Evolutionary conservation across 2,113 vertebrate genomes (phyloP), one percentile per base, ranked within the genome.

Genomic region (Isichthys henryi): DNA sequence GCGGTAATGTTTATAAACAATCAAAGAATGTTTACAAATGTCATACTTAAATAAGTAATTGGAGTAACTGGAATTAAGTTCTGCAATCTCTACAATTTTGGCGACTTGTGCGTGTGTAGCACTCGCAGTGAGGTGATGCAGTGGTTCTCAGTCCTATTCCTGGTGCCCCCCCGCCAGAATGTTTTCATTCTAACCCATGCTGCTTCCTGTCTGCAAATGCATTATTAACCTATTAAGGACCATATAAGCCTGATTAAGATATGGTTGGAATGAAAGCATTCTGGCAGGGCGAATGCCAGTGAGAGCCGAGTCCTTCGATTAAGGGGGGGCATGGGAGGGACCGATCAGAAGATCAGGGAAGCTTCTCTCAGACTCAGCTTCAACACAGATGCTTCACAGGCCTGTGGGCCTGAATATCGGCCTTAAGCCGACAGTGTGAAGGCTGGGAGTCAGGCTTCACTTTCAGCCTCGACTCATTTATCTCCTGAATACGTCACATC

Each of bases 331-430:
- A 90, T 13, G 0, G 8, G 46, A 0, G 94, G 96, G 23, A 93
- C 70, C 0, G 95, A 96, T 58, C 91, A 96, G n/a, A 91, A 92
- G 0, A n/a, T 98, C 92, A 96, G 94, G 88, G 95, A 97, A 85
- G 96, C 94, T 45, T 97, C 98, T 89, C 93, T 93, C 88, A 95
- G 95, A 90, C 97, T 99, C 90, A 96, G 97, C 90, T 99, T 97
- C 95, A 96, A 94, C 7, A 96, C 96, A 5, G 91, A 91, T 2
- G 2, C 58, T 9, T 86, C 70, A 45, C 15, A 7, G 21, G 35
- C n/a, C 45, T 8, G 15, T 10, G 19, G 5, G 15, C 15, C 11
- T 74, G 15, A 74, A 74, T 8, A 7, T 10, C 8, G 5, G 15
- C 15, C 11, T 74, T 35, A 74, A 74, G 27, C 27, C 3, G 9